Evolutionary conservation across 2,113 vertebrate species (phyloP).

Genomic region (Pantherophis guttatus): DNA sequence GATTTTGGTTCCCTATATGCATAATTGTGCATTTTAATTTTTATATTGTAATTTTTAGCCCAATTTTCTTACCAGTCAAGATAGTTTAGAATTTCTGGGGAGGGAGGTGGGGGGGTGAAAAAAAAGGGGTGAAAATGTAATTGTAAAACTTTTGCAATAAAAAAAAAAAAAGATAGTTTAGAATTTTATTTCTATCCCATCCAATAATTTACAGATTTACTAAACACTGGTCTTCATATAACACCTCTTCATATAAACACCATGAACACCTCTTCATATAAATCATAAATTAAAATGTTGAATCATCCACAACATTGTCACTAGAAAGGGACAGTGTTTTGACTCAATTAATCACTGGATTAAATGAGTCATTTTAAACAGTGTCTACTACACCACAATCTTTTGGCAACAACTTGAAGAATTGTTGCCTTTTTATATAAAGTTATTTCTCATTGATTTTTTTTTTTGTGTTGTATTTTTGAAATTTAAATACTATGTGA

Average conservation of each 20-base stretch:
- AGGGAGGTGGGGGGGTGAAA: too few species aligned
- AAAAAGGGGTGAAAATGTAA: too few species aligned
- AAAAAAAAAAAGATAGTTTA: not conserved
- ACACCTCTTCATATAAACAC: not conserved
- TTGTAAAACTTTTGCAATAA: too few species aligned
- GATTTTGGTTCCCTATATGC: not conserved
- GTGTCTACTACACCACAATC: too few species aligned
- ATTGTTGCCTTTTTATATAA: not conserved
- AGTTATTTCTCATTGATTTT: not conserved
- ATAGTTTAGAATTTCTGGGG: not conserved
- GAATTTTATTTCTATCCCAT: not conserved
- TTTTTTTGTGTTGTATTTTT: not conserved
- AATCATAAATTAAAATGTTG: not conserved
- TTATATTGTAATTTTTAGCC: not conserved
- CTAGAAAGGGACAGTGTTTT: not conserved
- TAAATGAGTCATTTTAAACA: not conserved
- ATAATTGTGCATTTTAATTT: not conserved
- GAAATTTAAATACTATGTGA: not conserved
- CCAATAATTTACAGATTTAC: not conserved
- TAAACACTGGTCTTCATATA: not conserved
- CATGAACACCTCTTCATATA: not conserved
- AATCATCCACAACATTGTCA: not conserved
- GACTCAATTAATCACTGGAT: not conserved
- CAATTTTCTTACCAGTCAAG: not conserved
- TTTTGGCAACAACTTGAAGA: not conserved